A percentile compares a stretch with the other conserved stretches of the same genome.
These are phyloP conservation scores for Scolanthus callimorphus DNA, from an alignment of 92 coral and sea anemone genomes.

Conservation along the genomic window DNA sequence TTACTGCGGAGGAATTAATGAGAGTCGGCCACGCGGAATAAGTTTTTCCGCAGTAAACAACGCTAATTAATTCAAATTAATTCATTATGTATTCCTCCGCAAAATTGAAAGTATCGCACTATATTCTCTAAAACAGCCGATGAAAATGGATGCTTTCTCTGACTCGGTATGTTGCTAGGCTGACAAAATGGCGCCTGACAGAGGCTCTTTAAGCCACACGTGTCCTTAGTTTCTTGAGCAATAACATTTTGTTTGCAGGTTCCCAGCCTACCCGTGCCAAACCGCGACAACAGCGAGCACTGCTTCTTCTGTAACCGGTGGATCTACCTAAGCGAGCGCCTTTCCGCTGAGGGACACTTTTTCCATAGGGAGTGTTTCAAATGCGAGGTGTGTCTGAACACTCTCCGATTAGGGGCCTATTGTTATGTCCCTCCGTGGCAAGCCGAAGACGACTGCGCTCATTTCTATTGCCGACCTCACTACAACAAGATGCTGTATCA, in stretches of 20 bases:
- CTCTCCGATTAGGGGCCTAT: conserved; percentile 84
- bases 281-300: conserved; percentile 77
- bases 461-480: conserved; percentile 82
- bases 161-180: no score
- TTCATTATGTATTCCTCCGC: no score
- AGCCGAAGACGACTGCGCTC: conserved; percentile 65
- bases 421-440: conserved; percentile 77
- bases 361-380: conserved; percentile 97
- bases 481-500: conserved; percentile 74
- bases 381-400: conserved; percentile 83
- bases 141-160: no score
- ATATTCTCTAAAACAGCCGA: no score
- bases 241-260: conserved; percentile 10
- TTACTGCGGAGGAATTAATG: no score
- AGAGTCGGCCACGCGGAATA: no score
- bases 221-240: background rate
- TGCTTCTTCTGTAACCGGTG: conserved; percentile 89
- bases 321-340: conserved; percentile 85
- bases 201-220: no score
- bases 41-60: no score
- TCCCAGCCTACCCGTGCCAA: conserved; percentile 46
- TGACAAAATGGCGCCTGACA: no score
- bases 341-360: conserved; percentile 97
- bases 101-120: no score
- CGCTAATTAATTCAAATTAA: no score